Percentiles rank a stretch among this genome's conserved stretches.
These are phyloP conservation scores for Harpalus rufipes DNA, from an alignment of 2,888 invertebrate genomes.

Conservation along the genomic window DNA sequence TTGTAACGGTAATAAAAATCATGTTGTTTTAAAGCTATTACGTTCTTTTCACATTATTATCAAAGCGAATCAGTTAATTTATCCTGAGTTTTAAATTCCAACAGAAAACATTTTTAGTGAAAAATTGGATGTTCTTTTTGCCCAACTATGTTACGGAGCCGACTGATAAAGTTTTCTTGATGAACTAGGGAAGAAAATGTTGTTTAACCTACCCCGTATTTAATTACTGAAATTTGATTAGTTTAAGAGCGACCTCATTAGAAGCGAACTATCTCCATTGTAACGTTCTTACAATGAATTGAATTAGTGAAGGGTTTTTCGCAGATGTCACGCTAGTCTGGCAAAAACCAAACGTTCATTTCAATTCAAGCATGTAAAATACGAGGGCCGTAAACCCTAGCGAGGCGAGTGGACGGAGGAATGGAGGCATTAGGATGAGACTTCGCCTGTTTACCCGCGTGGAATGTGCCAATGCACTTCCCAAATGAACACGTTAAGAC, in stretches of 20 bases:
- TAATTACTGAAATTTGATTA: neutral
- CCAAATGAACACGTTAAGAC: conserved; percentile 48
- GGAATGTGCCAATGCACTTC: conserved; percentile 56
- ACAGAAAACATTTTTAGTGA: too few species aligned
- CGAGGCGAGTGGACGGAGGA: neutral
- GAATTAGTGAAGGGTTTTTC: neutral
- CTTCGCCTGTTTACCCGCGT: conserved; percentile 40
- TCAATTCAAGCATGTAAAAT: neutral
- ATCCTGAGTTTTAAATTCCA: too few species aligned
- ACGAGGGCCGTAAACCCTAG: neutral
- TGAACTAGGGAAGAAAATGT: too few species aligned
- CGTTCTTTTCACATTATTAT: too few species aligned
- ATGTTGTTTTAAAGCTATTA: too few species aligned
- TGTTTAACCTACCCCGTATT: too few species aligned
- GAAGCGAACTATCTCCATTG: neutral
- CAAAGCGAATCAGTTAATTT: too few species aligned
- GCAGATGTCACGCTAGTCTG: neutral
- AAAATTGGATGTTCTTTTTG: too few species aligned
- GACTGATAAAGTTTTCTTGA: too few species aligned
- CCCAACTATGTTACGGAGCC: too few species aligned
- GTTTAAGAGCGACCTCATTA: neutral
- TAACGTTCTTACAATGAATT: neutral
- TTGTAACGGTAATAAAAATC: too few species aligned
- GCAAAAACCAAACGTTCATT: conserved; percentile 5
- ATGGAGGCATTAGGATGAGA: conserved; percentile 4